Evolutionary conservation across 2,113 vertebrate genomes (phyloP), one percentile per base, ranked within the genome.

Genomic region (Grantiella picta): DNA sequence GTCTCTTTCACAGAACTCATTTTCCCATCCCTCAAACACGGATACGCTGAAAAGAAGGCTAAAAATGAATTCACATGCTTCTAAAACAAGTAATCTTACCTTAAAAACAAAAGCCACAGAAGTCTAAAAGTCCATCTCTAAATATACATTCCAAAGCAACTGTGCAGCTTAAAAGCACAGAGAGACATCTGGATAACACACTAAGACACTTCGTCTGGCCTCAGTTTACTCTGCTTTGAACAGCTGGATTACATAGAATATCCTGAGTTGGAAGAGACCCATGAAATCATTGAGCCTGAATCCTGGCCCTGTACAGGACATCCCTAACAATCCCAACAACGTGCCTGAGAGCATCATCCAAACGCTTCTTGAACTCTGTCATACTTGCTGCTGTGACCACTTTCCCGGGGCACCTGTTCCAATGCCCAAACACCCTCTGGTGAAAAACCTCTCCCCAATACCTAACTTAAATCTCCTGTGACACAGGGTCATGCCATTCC

Each of bases 371-470:
- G 23, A 59, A 5, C 23, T 57, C 59, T 45, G 36, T 24, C 44
- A 36, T 7, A 20, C 3, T 14, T 57, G 33, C 1, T 12, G 33
- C 33, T 44, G 19, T 29, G 23, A 66, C 28, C 15, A 38, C 19
- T 45, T 44, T 7, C 10, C 38, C 25, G 10, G 7, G 9, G 28
- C 59, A 19, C 19, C 28, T 36, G 23, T 38, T 82, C 10, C 52
- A 59, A 15, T 20, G 52, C 7, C 27, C 27, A 16, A 0, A 2
- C 27, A 59, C 4, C 0, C 33, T 24, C 33, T 24, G 33, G 22
- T 8, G 18, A 52, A 59, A 23, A 50, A 20, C 12, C 27, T 65
- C 38, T 17, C 9, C 44, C 23, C 12, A 52, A 0, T 2, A 52
- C 4, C 28, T 21, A 59, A 82, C 19, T 9, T 52, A 28, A 24